These are phyloP conservation scores for Forbesichthys agassizii DNA, from an alignment of 2,113 vertebrate species.

Conservation along the genomic window DNA sequence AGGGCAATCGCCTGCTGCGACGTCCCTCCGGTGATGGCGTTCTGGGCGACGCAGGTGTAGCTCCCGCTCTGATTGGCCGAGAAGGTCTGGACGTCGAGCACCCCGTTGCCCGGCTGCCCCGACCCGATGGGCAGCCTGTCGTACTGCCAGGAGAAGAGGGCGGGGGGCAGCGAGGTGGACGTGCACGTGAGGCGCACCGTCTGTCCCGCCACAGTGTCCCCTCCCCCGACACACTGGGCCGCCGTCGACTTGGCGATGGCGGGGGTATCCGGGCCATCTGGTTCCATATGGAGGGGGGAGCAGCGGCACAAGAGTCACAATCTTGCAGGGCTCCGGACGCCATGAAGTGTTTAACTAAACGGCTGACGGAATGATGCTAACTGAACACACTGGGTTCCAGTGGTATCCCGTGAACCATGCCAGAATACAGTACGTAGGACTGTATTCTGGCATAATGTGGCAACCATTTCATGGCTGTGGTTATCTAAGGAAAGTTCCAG, in stretches of 20 bases:
- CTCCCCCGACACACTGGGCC: slow-evolving; percentile 66
- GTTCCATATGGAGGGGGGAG: background rate
- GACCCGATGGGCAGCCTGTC: slow-evolving; percentile 52
- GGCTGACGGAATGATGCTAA: no score
- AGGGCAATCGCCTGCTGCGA: slow-evolving; percentile 57
- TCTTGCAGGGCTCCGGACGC: background rate
- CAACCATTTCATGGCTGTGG: no score
- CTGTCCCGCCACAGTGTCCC: slow-evolving; percentile 66
- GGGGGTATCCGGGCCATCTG: slow-evolving; percentile 75
- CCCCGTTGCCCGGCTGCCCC: slow-evolving; percentile 51
- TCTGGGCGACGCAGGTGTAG: slow-evolving; percentile 68
- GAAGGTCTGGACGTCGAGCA: slow-evolving; percentile 68
- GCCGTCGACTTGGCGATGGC: slow-evolving; percentile 51
- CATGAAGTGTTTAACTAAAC: no score
- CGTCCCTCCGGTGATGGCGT: slow-evolving; percentile 55
- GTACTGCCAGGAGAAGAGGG: slow-evolving; percentile 70
- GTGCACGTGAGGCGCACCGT: slow-evolving; percentile 63
- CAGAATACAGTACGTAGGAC: no score
- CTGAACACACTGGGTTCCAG: no score
- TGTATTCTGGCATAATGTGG: no score
- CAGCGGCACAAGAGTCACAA: slow-evolving; percentile 11
- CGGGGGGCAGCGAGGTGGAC: slow-evolving; percentile 69
- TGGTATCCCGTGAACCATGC: no score
- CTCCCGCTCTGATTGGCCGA: slow-evolving; percentile 62
- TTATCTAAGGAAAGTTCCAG: no score